Evolutionary conservation across 2,113 vertebrate genomes (phyloP).

Genomic region (Caloenas nicobarica): DNA sequence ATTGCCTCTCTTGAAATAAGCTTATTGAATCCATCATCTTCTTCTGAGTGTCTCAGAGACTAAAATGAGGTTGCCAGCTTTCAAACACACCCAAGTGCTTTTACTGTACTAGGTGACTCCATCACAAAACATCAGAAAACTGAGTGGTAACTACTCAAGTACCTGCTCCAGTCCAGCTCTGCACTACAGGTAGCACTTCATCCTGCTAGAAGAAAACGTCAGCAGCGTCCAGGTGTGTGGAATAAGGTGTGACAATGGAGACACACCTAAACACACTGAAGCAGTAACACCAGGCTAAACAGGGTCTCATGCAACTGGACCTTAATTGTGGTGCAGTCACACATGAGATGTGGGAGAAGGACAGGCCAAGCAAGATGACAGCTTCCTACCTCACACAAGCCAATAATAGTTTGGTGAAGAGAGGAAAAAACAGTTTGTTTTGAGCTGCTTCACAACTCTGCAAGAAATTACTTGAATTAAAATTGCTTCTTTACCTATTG

Average conservation of each 20-base stretch:
- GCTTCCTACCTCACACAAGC: background rate
- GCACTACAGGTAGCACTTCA: background rate
- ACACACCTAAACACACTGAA: background rate
- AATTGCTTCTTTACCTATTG: background rate
- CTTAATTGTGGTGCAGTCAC: background rate
- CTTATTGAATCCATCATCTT: background rate
- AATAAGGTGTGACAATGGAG: background rate
- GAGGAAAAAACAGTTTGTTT: background rate
- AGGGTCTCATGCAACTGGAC: fast-evolving
- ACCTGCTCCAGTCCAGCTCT: background rate
- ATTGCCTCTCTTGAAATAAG: background rate
- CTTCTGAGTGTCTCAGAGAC: background rate
- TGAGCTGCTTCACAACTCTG: background rate
- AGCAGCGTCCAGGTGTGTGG: background rate
- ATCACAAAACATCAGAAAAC: background rate
- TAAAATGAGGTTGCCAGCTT: background rate
- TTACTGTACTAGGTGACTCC: background rate
- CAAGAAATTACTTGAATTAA: background rate
- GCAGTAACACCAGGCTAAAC: background rate
- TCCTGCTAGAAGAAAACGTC: background rate
- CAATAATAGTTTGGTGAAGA: background rate
- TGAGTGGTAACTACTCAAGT: background rate
- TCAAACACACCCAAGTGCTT: background rate
- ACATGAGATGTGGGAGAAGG: background rate
- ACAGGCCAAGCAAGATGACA: background rate